A percentile compares a stretch with the other conserved stretches of the same genome.
Evolutionary conservation across 2,113 vertebrate species (phyloP).

Genomic region (Brachionichthys hirsutus): DNA sequence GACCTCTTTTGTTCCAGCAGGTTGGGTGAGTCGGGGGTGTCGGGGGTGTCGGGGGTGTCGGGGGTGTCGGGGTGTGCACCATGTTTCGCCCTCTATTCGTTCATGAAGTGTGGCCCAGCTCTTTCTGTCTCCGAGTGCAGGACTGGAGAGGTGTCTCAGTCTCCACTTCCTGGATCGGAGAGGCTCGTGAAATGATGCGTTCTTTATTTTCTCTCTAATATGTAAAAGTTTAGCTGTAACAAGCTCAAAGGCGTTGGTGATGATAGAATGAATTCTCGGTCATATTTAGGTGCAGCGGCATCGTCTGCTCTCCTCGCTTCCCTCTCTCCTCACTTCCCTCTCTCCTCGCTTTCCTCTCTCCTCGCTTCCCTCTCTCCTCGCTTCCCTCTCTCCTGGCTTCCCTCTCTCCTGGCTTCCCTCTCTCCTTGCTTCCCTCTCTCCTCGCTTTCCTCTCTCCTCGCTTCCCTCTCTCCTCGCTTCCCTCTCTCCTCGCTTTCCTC

Average conservation of each 20-base stretch:
- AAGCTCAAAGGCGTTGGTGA: constrained; percentile 15
- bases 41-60: constrained; percentile 11
- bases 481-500: too few species aligned
- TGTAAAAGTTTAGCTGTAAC: constrained; percentile 20
- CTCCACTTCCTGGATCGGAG: constrained; percentile 48
- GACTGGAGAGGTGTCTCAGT: constrained; percentile 50
- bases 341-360: too few species aligned
- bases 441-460: too few species aligned
- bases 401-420: too few species aligned
- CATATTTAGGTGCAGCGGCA: constrained; percentile 12
- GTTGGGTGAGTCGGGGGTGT: constrained; percentile 11
- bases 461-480: too few species aligned
- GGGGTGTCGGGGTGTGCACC: constrained; percentile 49
- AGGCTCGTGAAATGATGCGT: constrained; percentile 17
- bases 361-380: too few species aligned
- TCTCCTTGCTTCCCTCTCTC: too few species aligned
- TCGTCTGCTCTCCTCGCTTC: too few species aligned
- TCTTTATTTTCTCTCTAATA: background rate
- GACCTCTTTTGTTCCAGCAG: constrained; percentile 35
- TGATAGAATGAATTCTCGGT: constrained; percentile 1
- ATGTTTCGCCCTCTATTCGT: constrained; percentile 52
- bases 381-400: too few species aligned
- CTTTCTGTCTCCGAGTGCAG: constrained; percentile 48
- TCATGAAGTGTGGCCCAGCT: constrained; percentile 60
- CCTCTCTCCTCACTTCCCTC: too few species aligned